Conservation (phyloP, 2,113 vertebrate species). For the Hippocampus guttulatus region DNA sequence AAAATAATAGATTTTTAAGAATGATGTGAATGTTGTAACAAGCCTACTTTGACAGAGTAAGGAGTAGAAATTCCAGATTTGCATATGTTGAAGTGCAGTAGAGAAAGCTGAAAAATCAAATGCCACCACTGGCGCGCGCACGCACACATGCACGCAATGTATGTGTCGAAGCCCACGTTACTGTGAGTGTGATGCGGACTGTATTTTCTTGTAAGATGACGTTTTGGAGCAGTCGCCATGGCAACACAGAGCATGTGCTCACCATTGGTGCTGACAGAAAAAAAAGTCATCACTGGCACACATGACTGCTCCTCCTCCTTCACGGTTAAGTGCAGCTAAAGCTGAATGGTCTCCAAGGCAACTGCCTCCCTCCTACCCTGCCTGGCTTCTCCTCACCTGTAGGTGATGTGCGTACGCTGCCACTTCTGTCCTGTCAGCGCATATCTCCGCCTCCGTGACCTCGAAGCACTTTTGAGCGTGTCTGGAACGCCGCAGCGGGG, state of each 20-base stretch:
- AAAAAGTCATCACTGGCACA: conserved; percentile 36
- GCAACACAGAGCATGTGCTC: conserved; percentile 48
- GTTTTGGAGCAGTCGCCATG: conserved; percentile 51
- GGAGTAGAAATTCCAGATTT: too few species aligned
- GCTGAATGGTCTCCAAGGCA: conserved; percentile 40
- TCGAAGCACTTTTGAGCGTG: conserved; percentile 77
- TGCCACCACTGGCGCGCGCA: background rate
- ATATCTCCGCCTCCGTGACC: conserved; percentile 86
- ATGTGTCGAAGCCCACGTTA: background rate
- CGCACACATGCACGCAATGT: background rate
- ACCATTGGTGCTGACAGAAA: conserved; percentile 11
- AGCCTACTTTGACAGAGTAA: too few species aligned
- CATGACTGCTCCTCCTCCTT: conserved; percentile 6
- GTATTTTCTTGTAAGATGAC: conserved; percentile 29
- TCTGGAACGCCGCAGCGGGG: conserved; percentile 95
- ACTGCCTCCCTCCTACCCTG: conserved; percentile 21
- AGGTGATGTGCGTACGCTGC: conserved; percentile 98
- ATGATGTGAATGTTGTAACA: too few species aligned
- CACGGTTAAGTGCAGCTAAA: conserved; percentile 8
- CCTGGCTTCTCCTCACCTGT: conserved; percentile 80
- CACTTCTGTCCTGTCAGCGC: conserved; percentile 97
- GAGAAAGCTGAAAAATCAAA: too few species aligned
- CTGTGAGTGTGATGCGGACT: conserved; percentile 5
- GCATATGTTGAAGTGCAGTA: too few species aligned
- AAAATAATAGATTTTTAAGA: too few species aligned